phyloP scores from a whole-genome alignment of 2,113 vertebrate species.

The Capricornis sumatraensis region DNA sequence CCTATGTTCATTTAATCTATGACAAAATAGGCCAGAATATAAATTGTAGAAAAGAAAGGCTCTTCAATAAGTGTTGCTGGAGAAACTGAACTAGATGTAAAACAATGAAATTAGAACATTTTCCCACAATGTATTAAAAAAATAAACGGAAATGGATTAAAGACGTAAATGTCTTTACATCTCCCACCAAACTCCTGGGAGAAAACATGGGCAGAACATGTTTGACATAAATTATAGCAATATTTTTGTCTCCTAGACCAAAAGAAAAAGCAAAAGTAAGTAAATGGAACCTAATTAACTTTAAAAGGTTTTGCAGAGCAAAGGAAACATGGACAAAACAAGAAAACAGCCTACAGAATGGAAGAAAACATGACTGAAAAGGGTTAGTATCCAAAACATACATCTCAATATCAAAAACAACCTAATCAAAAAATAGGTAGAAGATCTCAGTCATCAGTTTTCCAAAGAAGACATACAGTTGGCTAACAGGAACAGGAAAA shows the following conservation, averaged over 20 bases:
- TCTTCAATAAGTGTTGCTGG: not conserved
- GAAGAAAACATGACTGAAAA: not conserved
- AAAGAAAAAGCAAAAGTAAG: not conserved
- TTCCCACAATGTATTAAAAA: not conserved
- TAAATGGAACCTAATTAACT: not conserved
- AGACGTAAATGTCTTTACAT: not conserved
- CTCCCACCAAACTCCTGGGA: not conserved
- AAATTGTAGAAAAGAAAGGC: not conserved
- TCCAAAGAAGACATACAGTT: not conserved
- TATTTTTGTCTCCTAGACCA: not conserved
- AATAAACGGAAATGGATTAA: not conserved
- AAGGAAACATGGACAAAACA: not conserved
- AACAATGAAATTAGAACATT: not conserved
- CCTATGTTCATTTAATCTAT: not conserved
- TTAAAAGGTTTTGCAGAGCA: not conserved
- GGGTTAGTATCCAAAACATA: not conserved
- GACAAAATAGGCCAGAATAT: not conserved
- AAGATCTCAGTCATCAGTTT: not conserved
- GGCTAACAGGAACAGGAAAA: not conserved
- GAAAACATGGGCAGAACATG: not conserved
- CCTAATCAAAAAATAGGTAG: not conserved
- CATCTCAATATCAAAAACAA: not conserved
- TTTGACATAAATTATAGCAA: not conserved
- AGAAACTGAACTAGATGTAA: not conserved
- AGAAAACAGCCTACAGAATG: not conserved